Evolutionary conservation across 2,888 invertebrate species (phyloP).

Genomic region (Nephrotoma guestfalica): DNA sequence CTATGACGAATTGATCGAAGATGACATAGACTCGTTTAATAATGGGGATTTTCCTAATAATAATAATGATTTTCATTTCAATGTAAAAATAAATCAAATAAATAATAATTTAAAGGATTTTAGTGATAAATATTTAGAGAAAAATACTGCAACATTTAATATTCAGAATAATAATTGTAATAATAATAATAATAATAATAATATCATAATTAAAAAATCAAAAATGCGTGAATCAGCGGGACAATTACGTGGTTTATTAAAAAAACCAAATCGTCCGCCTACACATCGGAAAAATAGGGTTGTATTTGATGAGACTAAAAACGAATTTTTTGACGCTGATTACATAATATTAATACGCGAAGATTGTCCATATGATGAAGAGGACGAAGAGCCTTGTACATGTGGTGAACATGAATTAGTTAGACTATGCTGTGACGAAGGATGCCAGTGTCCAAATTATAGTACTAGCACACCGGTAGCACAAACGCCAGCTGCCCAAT

Average conservation of each 20-base stretch:
- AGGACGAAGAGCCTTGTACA: constrained; percentile 58
- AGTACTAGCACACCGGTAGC: not conserved
- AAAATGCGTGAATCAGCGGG: constrained; percentile 33
- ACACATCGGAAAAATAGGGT: constrained; percentile 60
- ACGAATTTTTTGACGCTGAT: constrained; percentile 85
- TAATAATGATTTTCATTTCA: not conserved
- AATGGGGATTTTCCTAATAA: not conserved
- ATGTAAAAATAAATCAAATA: not conserved
- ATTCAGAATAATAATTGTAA: constrained; percentile 6
- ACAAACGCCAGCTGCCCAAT: not conserved
- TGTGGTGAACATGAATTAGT: constrained; percentile 54
- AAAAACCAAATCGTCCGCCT: constrained; percentile 55
- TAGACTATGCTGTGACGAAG: constrained; percentile 50
- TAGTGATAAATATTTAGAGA: not conserved
- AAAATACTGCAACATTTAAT: not conserved
- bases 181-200: not conserved
- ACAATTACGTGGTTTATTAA: constrained; percentile 40
- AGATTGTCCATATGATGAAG: constrained; percentile 73
- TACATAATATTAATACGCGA: constrained; percentile 82
- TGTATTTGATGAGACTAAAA: constrained; percentile 75
- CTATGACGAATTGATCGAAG: constrained; percentile 28
- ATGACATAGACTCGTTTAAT: not conserved
- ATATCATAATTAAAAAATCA: not conserved
- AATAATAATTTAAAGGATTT: not conserved
- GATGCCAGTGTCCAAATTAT: constrained; percentile 36